These are phyloP conservation scores for Cheilosia vernalis DNA, from an alignment of 2,888 invertebrate species.

Conservation along the genomic window DNA sequence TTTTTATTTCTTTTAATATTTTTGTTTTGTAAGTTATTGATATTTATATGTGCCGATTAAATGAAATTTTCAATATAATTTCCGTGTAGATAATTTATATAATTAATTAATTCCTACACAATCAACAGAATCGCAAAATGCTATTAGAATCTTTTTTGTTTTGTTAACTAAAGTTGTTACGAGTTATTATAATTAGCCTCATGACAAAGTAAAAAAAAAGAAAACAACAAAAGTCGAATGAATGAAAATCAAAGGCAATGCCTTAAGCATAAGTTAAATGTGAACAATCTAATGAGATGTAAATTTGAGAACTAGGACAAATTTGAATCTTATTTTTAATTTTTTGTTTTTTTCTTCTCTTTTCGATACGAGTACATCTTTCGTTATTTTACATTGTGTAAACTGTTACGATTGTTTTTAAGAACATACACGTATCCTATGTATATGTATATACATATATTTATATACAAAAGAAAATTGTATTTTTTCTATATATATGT, in stretches of 20 bases:
- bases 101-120: too few species aligned
- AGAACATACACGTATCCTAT: conserved; percentile 59
- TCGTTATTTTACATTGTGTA: conserved; percentile 15
- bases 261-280: neutral
- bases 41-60: neutral
- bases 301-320: neutral
- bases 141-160: too few species aligned
- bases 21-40: neutral
- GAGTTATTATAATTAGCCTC: too few species aligned
- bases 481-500: conserved; percentile 75
- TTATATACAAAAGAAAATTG: conserved; percentile 60
- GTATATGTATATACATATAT: conserved; percentile 73
- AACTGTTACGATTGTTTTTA: conserved; percentile 60
- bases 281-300: neutral
- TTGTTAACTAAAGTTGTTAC: too few species aligned
- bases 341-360: neutral
- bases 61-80: conserved; percentile 1
- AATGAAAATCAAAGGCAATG: too few species aligned
- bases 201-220: too few species aligned
- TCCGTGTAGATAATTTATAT: conserved; percentile 6
- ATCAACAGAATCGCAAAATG: too few species aligned
- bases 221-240: too few species aligned
- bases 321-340: neutral
- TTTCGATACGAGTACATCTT: neutral
- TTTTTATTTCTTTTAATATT: too few species aligned